These are phyloP conservation scores for Pachyrhynchus sulphureomaculatus DNA, from an alignment of 1,140 invertebrate genomes.

Conservation along the genomic window DNA sequence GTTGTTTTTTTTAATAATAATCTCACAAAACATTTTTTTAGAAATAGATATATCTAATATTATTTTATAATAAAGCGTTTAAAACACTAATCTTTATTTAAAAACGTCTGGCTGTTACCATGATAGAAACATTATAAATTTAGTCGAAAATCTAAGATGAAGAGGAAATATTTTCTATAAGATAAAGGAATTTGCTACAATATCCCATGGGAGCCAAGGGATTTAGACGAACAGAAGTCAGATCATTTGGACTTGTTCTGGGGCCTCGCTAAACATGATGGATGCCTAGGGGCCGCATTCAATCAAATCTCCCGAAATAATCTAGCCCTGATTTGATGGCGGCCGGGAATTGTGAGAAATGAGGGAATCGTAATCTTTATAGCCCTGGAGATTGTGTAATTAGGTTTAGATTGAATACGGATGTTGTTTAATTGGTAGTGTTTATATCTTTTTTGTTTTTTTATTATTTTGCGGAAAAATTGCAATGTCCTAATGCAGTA, in stretches of 20 bases:
- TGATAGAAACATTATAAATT: no score
- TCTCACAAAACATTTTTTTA: no score
- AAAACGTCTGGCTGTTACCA: no score
- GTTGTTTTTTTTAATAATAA: no score
- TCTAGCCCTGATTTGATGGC: conserved; percentile 39
- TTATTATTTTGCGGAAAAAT: no score
- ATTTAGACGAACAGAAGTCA: conserved; percentile 43
- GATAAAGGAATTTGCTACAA: conserved; percentile 36
- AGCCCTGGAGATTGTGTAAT: conserved; percentile 12
- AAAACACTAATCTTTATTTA: no score
- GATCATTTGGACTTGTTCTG: conserved; percentile 41
- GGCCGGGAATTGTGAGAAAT: conserved; percentile 21
- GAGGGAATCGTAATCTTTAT: conserved; percentile 28
- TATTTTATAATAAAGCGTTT: no score
- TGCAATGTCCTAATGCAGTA: no score
- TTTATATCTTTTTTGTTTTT: no score
- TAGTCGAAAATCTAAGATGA: no score
- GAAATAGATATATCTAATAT: no score
- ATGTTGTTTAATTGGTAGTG: background rate
- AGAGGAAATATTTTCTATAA: background rate
- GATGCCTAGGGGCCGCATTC: conserved; percentile 40
- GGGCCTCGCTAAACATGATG: conserved; percentile 41
- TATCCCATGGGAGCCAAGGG: conserved; percentile 34
- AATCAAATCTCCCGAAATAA: conserved; percentile 43
- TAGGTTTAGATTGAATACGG: conserved; percentile 8